Evolutionary conservation across 1,140 invertebrate species (phyloP).

Genomic region (Hermatobates lingyangjiaoensis): DNA sequence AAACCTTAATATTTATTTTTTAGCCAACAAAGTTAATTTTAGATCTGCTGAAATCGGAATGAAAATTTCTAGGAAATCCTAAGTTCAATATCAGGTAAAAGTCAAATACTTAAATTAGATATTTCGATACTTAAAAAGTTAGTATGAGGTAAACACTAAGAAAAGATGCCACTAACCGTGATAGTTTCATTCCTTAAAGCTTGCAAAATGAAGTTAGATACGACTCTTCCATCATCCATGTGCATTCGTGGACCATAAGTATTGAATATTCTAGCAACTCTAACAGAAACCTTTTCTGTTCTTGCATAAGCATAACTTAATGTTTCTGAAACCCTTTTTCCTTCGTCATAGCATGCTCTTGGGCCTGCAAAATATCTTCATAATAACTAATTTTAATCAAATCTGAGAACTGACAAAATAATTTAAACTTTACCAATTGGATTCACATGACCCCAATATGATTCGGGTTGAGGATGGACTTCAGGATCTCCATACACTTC

Average conservation of each 20-base stretch:
- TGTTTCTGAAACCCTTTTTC: constrained; percentile 91
- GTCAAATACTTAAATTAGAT: too few species aligned
- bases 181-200: constrained; percentile 86
- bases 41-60: too few species aligned
- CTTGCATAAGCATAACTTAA: constrained; percentile 93
- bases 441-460: constrained; percentile 98
- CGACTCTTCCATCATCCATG: constrained; percentile 94
- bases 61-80: too few species aligned
- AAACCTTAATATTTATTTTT: too few species aligned
- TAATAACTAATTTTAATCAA: constrained; percentile 30
- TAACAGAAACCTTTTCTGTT: constrained; percentile 83
- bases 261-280: constrained; percentile 96
- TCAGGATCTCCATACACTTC: constrained; percentile 98
- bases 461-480: constrained; percentile 85
- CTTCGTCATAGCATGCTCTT: constrained; percentile 96
- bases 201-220: constrained; percentile 97
- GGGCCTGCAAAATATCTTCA: constrained; percentile 35
- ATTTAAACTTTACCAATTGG: constrained; percentile 60
- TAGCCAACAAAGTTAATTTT: too few species aligned
- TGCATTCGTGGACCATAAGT: constrained; percentile 99
- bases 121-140: too few species aligned
- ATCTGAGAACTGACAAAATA: constrained; percentile 51
- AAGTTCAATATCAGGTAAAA: too few species aligned
- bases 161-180: constrained; percentile 43
- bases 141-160: too few species aligned